Evolutionary conservation across 2,113 vertebrate genomes (phyloP).

Genomic region (Chrysemys picta): DNA sequence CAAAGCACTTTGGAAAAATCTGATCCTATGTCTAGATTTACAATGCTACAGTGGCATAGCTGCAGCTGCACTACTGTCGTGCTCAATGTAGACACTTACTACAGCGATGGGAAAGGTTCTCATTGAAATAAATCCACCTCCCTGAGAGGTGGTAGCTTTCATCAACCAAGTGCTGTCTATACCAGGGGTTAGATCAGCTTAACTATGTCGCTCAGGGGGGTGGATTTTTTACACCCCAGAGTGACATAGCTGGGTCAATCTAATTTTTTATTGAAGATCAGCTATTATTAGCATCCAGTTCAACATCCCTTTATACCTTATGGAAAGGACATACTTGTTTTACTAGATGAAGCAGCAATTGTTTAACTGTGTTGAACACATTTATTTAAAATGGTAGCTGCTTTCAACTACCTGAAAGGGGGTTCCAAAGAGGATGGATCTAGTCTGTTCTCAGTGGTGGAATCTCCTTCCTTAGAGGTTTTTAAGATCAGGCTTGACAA

Average conservation of each 20-base stretch:
- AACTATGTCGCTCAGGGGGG: not conserved
- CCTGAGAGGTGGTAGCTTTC: not conserved
- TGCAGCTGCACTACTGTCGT: not conserved
- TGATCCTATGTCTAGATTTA: not conserved
- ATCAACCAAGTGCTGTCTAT: not conserved
- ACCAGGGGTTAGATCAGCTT: not conserved
- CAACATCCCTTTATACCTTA: conserved; percentile 31
- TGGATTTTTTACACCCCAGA: no score
- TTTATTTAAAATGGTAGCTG: not conserved
- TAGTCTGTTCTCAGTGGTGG: no score
- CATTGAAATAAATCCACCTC: not conserved
- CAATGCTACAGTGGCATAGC: not conserved
- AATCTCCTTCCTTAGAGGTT: no score
- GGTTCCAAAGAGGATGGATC: no score
- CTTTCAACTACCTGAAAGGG: no score
- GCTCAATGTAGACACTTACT: not conserved
- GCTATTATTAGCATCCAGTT: not conserved
- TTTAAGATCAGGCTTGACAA: no score
- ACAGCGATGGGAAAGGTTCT: not conserved
- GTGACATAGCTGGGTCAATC: not conserved
- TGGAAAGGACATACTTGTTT: conserved; percentile 52
- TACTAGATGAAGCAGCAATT: conserved; percentile 52
- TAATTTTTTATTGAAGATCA: not conserved
- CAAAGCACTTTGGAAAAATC: not conserved
- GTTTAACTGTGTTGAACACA: conserved; percentile 24